phyloP scores from a whole-genome alignment of 2,888 invertebrate species.

The Allacma fusca region DNA sequence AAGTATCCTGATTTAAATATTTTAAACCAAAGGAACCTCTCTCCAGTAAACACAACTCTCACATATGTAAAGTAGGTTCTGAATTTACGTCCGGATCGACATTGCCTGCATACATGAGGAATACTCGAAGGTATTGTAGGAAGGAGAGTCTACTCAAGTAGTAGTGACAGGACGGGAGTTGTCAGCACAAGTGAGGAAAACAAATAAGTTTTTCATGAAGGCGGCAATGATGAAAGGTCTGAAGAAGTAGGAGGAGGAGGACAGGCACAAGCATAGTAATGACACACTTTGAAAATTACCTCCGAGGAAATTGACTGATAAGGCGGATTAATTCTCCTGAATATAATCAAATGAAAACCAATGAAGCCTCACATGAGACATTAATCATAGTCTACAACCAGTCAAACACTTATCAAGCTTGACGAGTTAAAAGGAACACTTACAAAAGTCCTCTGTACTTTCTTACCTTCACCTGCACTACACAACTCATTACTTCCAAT shows the following conservation, averaged over 20 bases:
- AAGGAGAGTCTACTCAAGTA: no score
- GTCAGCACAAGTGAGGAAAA: not conserved
- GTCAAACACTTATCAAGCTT: constrained; percentile 18
- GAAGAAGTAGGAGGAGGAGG: not conserved
- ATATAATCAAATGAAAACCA: constrained; percentile 3
- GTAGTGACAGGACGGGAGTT: no score
- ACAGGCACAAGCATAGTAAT: not conserved
- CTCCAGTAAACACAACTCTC: no score
- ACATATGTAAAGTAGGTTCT: no score
- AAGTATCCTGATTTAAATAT: no score
- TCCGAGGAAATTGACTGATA: not conserved
- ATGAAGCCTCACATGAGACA: constrained; percentile 17
- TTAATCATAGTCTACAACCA: constrained; percentile 22
- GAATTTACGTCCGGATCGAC: no score
- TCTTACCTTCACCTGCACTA: not conserved
- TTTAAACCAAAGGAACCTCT: no score
- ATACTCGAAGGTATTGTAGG: no score
- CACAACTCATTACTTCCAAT: not conserved
- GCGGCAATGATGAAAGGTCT: constrained; percentile 8
- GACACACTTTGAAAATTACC: constrained; percentile 6
- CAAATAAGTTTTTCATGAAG: not conserved
- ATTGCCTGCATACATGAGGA: no score
- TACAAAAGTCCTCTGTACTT: constrained; percentile 3
- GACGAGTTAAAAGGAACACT: constrained; percentile 21
- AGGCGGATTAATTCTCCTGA: constrained; percentile 8